Evolutionary conservation across 2,797 vertebrate species (phyloP).

Genomic region (Tamandua tetradactyla): DNA sequence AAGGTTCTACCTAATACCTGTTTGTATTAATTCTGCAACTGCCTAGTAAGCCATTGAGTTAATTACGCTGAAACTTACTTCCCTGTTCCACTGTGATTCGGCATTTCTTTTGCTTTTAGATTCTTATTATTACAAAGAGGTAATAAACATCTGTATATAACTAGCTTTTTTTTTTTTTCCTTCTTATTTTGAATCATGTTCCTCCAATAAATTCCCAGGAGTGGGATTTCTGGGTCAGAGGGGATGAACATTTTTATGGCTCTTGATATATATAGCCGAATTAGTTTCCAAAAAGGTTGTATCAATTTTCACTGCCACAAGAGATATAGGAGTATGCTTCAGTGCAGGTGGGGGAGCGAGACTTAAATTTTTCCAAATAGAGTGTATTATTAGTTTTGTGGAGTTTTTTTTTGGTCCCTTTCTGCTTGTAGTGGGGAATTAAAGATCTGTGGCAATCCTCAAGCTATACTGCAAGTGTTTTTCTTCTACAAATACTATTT

Average conservation of each 20-base stretch:
- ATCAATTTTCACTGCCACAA: conserved; percentile 42
- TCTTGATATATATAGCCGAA: conserved; percentile 52
- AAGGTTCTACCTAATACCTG: neutral
- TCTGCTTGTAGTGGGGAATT: neutral
- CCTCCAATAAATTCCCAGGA: conserved; percentile 25
- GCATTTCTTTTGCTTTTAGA: conserved; percentile 50
- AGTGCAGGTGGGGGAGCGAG: neutral
- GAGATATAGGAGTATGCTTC: neutral
- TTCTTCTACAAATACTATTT: neutral
- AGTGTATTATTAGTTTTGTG: neutral
- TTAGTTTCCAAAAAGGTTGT: conserved; percentile 52
- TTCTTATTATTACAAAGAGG: conserved; percentile 4
- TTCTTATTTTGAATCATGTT: conserved; percentile 62
- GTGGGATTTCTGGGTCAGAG: conserved; percentile 19
- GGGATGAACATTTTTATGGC: conserved; percentile 58
- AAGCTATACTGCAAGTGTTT: neutral
- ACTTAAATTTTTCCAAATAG: conserved; percentile 19
- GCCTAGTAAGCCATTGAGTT: neutral
- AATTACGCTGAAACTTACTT: neutral
- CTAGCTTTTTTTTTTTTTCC: neutral
- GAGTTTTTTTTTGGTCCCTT: neutral
- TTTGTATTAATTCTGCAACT: conserved; percentile 42
- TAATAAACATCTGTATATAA: conserved; percentile 13
- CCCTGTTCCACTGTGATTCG: neutral
- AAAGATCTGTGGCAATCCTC: neutral